Conservation (phyloP, 2,888 invertebrate genomes). For the Eilema griseolum region DNA sequence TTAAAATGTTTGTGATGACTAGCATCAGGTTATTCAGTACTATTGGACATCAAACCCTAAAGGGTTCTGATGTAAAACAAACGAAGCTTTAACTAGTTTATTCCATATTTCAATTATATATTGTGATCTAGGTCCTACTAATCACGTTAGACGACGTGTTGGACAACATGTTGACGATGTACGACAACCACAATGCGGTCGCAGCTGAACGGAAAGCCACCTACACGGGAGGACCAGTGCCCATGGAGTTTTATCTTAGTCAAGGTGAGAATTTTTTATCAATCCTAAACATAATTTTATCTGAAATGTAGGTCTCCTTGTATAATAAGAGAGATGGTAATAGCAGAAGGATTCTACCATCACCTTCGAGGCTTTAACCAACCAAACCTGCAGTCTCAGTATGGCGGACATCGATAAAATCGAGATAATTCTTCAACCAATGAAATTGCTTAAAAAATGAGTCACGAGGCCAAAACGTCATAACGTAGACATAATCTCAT, state of each 20-base stretch:
- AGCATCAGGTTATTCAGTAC: no score
- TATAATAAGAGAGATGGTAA: not conserved
- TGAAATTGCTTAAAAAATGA: no score
- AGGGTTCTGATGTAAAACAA: not conserved
- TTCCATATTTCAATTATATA: not conserved
- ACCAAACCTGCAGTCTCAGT: no score
- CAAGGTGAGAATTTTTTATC: constrained; percentile 66
- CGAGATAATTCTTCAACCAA: no score
- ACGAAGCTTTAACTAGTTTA: no score
- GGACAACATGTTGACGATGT: constrained; percentile 83
- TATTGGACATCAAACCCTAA: no score
- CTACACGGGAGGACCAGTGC: constrained; percentile 79
- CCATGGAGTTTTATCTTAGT: constrained; percentile 80
- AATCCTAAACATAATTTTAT: not conserved
- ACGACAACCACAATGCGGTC: constrained; percentile 81
- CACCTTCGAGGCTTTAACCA: not conserved
- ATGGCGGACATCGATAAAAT: no score
- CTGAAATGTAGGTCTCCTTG: not conserved
- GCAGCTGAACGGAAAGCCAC: constrained; percentile 78
- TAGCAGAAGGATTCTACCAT: not conserved
- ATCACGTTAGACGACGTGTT: constrained; percentile 80
- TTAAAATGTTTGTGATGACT: not conserved
- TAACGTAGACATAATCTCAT: no score
- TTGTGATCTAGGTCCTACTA: constrained; percentile 66
- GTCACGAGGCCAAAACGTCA: no score